phyloP scores from a whole-genome alignment of 2,113 vertebrate species.

The Cynoglossus semilaevis region DNA sequence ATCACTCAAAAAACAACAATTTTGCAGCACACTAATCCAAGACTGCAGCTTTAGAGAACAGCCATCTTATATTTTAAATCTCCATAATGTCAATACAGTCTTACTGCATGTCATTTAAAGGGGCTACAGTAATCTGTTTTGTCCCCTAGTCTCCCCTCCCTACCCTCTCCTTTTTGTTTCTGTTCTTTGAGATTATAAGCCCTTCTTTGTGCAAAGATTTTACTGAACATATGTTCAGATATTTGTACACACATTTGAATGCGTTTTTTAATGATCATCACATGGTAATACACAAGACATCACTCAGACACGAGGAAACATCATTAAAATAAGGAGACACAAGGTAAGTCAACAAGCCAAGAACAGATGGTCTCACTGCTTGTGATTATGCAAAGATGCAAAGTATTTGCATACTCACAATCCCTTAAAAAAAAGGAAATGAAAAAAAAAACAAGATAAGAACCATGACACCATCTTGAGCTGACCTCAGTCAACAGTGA shows the following conservation, averaged over 20 bases:
- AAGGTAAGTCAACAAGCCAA: slow-evolving; percentile 79
- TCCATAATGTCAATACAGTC: slow-evolving; percentile 55
- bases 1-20: slow-evolving; percentile 19
- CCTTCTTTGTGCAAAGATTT: slow-evolving; percentile 62
- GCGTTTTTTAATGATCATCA: slow-evolving; percentile 72
- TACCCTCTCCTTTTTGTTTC: slow-evolving; percentile 17
- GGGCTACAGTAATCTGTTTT: slow-evolving; percentile 22
- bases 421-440: slow-evolving; percentile 37
- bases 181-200: slow-evolving; percentile 59
- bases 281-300: slow-evolving; percentile 76
- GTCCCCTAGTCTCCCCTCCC: slow-evolving; percentile 16
- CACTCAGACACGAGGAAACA: slow-evolving; percentile 75
- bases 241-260: slow-evolving; percentile 39
- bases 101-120: slow-evolving; percentile 14
- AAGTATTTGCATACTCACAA: slow-evolving; percentile 73
- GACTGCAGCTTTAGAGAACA: slow-evolving; percentile 34
- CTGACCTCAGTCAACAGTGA: slow-evolving; percentile 61
- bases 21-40: slow-evolving; percentile 54
- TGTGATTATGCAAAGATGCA: slow-evolving; percentile 77
- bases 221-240: slow-evolving; percentile 68
- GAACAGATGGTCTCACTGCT: slow-evolving; percentile 81
- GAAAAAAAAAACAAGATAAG: slow-evolving; percentile 14
- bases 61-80: slow-evolving; percentile 54
- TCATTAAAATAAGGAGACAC: slow-evolving; percentile 71
- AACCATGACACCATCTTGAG: slow-evolving; percentile 44